A percentile compares a stretch with the other conserved stretches of the same genome.
Evolutionary conservation across 2,113 vertebrate species (phyloP).

Genomic region (Solenodon paradoxus): DNA sequence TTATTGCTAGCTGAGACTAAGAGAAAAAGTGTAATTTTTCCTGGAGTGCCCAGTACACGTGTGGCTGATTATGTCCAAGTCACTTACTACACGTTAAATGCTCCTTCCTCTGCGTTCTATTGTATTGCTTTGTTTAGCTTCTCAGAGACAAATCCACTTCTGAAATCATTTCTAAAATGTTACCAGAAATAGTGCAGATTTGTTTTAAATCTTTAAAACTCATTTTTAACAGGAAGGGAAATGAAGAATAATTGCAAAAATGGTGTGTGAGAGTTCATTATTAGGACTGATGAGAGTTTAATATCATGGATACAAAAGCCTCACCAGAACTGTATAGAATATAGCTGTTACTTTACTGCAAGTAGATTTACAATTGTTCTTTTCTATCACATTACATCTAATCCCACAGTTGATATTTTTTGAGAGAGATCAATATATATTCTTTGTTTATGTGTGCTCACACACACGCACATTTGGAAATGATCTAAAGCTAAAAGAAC

Average conservation of each 20-base stretch:
- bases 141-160: slow-evolving; percentile 38
- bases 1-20: neutral
- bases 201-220: slow-evolving; percentile 44
- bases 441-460: too few species aligned
- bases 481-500: neutral
- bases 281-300: neutral
- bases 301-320: too few species aligned
- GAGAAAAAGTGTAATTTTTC: neutral
- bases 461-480: neutral
- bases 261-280: neutral
- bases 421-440: neutral
- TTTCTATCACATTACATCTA: neutral
- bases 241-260: neutral
- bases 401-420: neutral
- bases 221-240: neutral
- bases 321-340: neutral
- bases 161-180: neutral
- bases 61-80: neutral
- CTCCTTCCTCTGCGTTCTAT: neutral
- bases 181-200: slow-evolving; percentile 33
- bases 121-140: neutral
- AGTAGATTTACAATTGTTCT: neutral
- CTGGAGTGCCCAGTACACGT: accelerated
- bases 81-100: too few species aligned
- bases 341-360: neutral